These are phyloP conservation scores for Cryptomyrus ogoouensis DNA, from an alignment of 2,113 vertebrate genomes.

Conservation along the genomic window DNA sequence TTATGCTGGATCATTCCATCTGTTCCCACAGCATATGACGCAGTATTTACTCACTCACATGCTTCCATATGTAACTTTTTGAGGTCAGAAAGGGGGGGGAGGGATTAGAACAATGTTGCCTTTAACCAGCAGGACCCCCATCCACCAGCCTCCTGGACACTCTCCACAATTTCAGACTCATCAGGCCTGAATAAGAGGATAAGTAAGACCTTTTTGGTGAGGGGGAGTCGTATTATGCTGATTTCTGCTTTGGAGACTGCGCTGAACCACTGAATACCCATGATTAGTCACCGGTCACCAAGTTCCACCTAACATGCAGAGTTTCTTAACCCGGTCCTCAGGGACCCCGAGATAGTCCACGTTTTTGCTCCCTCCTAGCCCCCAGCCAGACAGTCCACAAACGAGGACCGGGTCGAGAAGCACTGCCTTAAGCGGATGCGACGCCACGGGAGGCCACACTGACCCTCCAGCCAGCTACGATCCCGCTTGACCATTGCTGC, in stretches of 20 bases:
- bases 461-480: not conserved
- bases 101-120: constrained; percentile 7
- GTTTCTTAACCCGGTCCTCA: not conserved
- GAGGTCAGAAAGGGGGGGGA: not conserved
- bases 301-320: not conserved
- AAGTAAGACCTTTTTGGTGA: not conserved
- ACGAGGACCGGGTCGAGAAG: not conserved
- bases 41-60: constrained; percentile 23
- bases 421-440: not conserved
- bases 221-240: not conserved
- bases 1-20: constrained; percentile 19
- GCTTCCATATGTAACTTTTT: constrained; percentile 9
- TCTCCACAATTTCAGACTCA: not conserved
- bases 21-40: constrained; percentile 21
- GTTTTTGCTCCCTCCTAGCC: not conserved
- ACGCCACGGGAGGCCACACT: not conserved
- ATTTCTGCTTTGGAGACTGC: not conserved
- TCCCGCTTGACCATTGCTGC: not conserved
- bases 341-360: not conserved
- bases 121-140: not conserved
- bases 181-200: not conserved
- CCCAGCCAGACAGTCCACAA: not conserved
- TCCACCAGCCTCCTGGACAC: not conserved
- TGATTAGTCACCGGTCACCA: not conserved
- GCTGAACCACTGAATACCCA: not conserved